A percentile compares a stretch with the other conserved stretches of the same genome.
phyloP scores from a whole-genome alignment of 2,113 vertebrate genomes.

The Tamias sibiricus region DNA sequence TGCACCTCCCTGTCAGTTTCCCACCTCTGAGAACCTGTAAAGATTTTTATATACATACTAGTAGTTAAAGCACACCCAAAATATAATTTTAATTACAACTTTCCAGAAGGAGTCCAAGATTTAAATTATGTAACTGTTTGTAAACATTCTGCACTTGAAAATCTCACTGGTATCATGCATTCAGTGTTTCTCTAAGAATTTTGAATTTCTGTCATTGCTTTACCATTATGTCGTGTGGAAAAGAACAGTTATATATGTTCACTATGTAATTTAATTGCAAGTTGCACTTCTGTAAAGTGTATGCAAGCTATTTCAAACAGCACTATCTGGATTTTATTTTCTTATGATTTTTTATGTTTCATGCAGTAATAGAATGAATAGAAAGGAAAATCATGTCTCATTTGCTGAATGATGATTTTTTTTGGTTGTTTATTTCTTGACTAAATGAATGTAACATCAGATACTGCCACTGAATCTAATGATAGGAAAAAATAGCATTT shows the following conservation, averaged over 20 bases:
- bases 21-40: not conserved
- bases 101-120: not conserved
- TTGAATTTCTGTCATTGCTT: not conserved
- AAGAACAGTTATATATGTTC: not conserved
- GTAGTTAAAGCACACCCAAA: not conserved
- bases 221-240: not conserved
- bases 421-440: not conserved
- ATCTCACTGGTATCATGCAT: not conserved
- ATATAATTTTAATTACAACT: not conserved
- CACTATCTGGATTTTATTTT: not conserved
- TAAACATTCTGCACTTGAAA: not conserved
- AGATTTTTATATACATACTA: not conserved
- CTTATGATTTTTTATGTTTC: not conserved
- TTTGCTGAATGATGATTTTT: not conserved
- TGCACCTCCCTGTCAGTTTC: not conserved
- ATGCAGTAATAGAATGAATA: not conserved
- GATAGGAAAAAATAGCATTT: not conserved
- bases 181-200: not conserved
- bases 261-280: not conserved
- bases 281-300: not conserved
- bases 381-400: not conserved
- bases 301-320: not conserved
- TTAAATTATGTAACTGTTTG: not conserved
- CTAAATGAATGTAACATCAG: not conserved
- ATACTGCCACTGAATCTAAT: not conserved